These are phyloP conservation scores for Stegodyphus mimosarum DNA, from an alignment of 1,140 invertebrate species.

Conservation along the genomic window DNA sequence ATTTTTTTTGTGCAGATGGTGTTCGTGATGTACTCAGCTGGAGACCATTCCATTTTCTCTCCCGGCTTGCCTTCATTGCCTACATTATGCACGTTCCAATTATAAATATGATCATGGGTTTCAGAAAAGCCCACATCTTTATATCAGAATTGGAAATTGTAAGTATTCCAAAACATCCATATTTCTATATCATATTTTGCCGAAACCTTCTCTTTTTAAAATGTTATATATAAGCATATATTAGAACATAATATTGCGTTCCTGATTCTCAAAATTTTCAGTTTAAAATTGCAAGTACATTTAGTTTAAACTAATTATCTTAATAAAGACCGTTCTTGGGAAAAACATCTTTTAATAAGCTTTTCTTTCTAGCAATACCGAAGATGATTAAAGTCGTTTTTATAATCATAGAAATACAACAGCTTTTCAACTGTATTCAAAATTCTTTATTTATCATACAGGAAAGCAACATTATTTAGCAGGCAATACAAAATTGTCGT, in stretches of 20 bases:
- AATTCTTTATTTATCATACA: too few species aligned
- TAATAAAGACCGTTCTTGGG: background rate
- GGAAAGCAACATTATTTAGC: too few species aligned
- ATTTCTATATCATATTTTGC: background rate
- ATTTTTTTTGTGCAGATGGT: background rate
- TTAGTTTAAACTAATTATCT: background rate
- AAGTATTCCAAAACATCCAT: background rate
- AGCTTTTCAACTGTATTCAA: too few species aligned
- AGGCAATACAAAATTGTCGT: too few species aligned
- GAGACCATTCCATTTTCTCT: slow-evolving; percentile 31
- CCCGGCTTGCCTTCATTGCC: slow-evolving; percentile 19
- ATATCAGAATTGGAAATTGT: slow-evolving; percentile 33
- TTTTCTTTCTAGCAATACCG: too few species aligned
- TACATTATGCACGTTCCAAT: slow-evolving; percentile 42
- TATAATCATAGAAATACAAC: too few species aligned
- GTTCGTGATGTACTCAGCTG: slow-evolving; percentile 8
- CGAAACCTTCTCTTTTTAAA: background rate
- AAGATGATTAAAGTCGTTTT: too few species aligned
- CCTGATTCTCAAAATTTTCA: background rate
- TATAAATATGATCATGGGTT: slow-evolving; percentile 22
- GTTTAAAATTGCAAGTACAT: background rate
- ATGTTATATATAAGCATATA: background rate
- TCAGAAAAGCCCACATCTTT: slow-evolving; percentile 26
- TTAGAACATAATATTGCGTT: background rate
- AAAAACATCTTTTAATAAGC: too few species aligned